Percentiles rank a stretch among this genome's conserved stretches.
These are phyloP conservation scores for Rhabdomys dilectus DNA, from an alignment of 2,113 vertebrate genomes.

Conservation along the genomic window DNA sequence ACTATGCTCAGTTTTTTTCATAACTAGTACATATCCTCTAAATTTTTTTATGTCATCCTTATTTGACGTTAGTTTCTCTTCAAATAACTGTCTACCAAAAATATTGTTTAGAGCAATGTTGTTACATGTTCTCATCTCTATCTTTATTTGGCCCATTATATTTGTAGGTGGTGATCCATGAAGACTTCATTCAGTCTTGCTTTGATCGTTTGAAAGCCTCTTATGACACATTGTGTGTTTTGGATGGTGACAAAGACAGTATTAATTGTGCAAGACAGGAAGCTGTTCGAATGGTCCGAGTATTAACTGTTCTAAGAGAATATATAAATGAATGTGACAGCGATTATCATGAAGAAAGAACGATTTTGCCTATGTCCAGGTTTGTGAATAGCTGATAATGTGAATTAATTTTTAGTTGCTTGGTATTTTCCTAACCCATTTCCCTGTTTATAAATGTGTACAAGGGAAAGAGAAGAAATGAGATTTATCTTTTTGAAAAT, in stretches of 20 bases:
- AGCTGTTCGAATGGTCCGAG: slow-evolving; percentile 98
- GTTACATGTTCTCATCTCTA: background rate
- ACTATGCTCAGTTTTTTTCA: slow-evolving; percentile 13
- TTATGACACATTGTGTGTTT: slow-evolving; percentile 97
- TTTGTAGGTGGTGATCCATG: slow-evolving; percentile 97
- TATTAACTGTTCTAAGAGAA: slow-evolving; percentile 97
- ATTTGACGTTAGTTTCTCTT: background rate
- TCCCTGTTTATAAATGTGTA: background rate
- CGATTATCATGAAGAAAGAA: slow-evolving; percentile 99
- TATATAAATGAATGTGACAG: slow-evolving; percentile 99
- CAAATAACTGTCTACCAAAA: background rate
- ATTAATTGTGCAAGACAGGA: slow-evolving; percentile 99
- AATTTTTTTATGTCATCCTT: slow-evolving; percentile 31
- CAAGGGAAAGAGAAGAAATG: background rate
- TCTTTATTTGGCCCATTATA: slow-evolving; percentile 68
- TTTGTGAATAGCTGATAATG: slow-evolving; percentile 82
- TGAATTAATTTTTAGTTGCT: background rate
- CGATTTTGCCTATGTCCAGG: slow-evolving; percentile 99
- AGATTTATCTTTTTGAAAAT: slow-evolving; percentile 24
- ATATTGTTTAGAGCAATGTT: background rate
- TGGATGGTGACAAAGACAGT: slow-evolving; percentile 99
- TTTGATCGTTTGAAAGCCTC: slow-evolving; percentile 99
- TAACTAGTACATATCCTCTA: slow-evolving; percentile 28
- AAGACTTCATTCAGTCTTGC: slow-evolving; percentile 99
- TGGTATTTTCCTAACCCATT: background rate